Conservation (phyloP, 2,888 invertebrate genomes). For the Drosophila testacea region DNA sequence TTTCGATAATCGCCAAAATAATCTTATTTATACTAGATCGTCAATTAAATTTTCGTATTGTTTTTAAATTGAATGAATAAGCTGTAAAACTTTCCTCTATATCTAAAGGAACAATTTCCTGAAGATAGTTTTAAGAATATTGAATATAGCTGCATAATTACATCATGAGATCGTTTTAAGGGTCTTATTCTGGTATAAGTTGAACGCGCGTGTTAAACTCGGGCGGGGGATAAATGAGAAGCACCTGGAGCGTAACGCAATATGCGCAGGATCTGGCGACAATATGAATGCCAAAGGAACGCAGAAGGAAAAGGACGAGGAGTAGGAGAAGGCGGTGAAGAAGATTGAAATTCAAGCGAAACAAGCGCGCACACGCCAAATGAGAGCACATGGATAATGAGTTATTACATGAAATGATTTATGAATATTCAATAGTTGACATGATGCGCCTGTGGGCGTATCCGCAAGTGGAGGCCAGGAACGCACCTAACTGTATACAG, state of each 20-base stretch:
- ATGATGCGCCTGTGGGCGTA: conserved; percentile 47
- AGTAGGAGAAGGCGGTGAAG: background rate
- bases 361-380: conserved; percentile 38
- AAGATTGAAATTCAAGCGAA: conserved; percentile 5
- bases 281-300: conserved; percentile 18
- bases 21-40: no score
- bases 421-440: conserved; percentile 76
- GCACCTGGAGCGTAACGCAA: conserved; percentile 64
- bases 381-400: conserved; percentile 58
- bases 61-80: no score
- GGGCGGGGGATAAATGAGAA: conserved; percentile 7
- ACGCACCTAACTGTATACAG: conserved; percentile 55
- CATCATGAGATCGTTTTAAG: background rate
- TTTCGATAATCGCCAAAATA: no score
- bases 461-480: background rate
- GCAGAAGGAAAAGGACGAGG: background rate
- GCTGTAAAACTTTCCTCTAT: no score
- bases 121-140: background rate
- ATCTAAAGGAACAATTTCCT: no score
- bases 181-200: background rate
- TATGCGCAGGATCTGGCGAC: conserved; percentile 30
- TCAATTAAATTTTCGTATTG: no score
- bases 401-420: conserved; percentile 75
- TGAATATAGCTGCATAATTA: background rate
- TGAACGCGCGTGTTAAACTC: conserved; percentile 23